Evolutionary conservation across 2,113 vertebrate species (phyloP).

Genomic region (Ranitomeya variabilis): DNA sequence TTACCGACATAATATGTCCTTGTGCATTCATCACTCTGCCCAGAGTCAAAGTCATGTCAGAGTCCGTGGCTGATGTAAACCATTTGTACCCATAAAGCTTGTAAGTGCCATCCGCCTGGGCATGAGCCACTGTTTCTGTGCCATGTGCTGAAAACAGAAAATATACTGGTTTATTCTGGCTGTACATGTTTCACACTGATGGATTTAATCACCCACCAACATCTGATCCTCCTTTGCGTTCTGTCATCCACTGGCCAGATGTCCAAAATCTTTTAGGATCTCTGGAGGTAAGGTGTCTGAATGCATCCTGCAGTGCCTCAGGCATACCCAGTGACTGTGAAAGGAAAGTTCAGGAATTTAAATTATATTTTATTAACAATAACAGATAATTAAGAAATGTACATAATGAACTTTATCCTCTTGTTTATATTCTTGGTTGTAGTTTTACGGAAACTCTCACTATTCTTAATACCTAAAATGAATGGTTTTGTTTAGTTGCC

Average conservation of each 20-base stretch:
- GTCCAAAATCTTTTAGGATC: constrained; percentile 81
- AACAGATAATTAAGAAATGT: too few relatives aligned
- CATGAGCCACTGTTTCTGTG: constrained; percentile 80
- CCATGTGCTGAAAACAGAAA: constrained; percentile 68
- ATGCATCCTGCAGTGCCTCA: constrained; percentile 68
- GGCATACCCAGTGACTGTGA: constrained; percentile 72
- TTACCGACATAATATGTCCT: constrained; percentile 71
- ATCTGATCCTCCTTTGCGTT: constrained; percentile 85
- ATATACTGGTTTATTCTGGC: neutral
- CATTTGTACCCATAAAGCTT: constrained; percentile 83
- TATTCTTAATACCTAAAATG: too few relatives aligned
- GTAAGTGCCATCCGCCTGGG: constrained; percentile 76
- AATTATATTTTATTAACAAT: neutral
- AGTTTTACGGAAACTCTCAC: too few relatives aligned
- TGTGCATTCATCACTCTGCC: constrained; percentile 73
- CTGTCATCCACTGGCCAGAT: constrained; percentile 92
- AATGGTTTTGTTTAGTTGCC: too few relatives aligned
- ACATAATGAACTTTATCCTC: too few relatives aligned
- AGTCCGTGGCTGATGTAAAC: constrained; percentile 87
- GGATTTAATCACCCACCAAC: constrained; percentile 74
- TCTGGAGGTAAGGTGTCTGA: constrained; percentile 73
- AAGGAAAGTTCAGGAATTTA: neutral
- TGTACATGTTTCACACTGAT: neutral
- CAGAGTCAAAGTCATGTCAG: constrained; percentile 81
- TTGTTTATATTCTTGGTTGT: too few relatives aligned